Conservation (phyloP, 2,113 vertebrate species). For the Ptyas mucosa region DNA sequence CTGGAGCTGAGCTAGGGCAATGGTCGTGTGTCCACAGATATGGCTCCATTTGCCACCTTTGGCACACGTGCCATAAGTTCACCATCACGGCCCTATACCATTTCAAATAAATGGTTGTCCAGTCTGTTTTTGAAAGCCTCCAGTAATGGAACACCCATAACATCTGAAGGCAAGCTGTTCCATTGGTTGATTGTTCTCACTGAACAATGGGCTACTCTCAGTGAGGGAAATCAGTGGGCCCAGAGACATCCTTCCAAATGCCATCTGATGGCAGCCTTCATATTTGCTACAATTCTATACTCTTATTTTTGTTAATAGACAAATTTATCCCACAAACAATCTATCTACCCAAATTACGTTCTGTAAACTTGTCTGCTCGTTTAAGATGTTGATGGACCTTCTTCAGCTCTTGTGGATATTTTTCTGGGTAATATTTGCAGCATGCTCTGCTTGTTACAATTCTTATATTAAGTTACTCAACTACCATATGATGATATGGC, state of each 20-base stretch:
- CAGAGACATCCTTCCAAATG: not conserved
- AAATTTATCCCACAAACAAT: conserved; percentile 2
- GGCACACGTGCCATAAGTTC: no score
- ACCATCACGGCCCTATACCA: no score
- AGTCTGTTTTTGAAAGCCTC: not conserved
- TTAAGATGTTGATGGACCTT: conserved; percentile 39
- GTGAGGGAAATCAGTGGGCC: not conserved
- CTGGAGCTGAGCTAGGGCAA: no score
- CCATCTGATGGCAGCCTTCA: not conserved
- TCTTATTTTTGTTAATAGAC: not conserved
- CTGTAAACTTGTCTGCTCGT: not conserved
- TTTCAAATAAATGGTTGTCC: not conserved
- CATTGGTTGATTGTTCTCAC: not conserved
- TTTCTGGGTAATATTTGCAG: conserved; percentile 21
- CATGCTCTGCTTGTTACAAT: not conserved
- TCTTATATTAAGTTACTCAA: not conserved
- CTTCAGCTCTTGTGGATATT: conserved; percentile 37
- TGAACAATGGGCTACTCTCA: not conserved
- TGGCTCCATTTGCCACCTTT: no score
- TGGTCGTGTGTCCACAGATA: no score
- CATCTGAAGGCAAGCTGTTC: not conserved
- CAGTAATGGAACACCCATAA: not conserved
- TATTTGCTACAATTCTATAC: not conserved
- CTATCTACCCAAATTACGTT: conserved; percentile 15
- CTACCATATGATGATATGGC: conserved; percentile 16